A percentile compares a stretch with the other conserved stretches of the same genome.
Evolutionary conservation across 2,888 invertebrate species (phyloP).

Genomic region (Auanema sp.): DNA sequence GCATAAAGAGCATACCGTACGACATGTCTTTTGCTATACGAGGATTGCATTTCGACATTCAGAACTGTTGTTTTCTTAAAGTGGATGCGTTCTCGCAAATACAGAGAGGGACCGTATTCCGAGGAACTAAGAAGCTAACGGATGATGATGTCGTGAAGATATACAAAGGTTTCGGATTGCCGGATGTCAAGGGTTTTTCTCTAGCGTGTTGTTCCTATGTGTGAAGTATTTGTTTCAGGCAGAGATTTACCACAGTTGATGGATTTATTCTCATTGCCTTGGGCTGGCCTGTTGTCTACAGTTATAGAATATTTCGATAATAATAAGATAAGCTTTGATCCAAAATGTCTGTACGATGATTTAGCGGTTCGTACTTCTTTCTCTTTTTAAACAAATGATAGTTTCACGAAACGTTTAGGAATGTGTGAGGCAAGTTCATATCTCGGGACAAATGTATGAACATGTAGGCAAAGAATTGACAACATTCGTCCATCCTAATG

Average conservation of each 20-base stretch:
- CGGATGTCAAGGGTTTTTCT: slow-evolving; percentile 29
- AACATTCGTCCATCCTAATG: slow-evolving; percentile 57
- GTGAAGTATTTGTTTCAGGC: slow-evolving; percentile 14
- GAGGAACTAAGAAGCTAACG: slow-evolving; percentile 31
- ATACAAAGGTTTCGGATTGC: slow-evolving; percentile 72
- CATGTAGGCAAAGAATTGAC: slow-evolving; percentile 34
- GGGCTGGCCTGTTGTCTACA: slow-evolving; percentile 79
- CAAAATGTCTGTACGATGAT: slow-evolving; percentile 91
- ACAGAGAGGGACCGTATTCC: slow-evolving; percentile 73
- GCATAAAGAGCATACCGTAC: slow-evolving; percentile 79
- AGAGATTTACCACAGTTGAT: slow-evolving; percentile 82
- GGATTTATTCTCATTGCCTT: slow-evolving; percentile 90
- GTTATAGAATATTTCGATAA: slow-evolving; percentile 88
- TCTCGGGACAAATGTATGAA: slow-evolving; percentile 50
- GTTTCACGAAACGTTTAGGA: slow-evolving; percentile 26
- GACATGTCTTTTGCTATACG: slow-evolving; percentile 91
- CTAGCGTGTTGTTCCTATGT: no score
- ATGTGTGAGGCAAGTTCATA: slow-evolving; percentile 40
- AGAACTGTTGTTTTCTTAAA: slow-evolving; percentile 88
- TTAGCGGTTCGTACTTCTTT: slow-evolving; percentile 75
- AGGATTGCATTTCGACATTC: slow-evolving; percentile 96
- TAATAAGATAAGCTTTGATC: slow-evolving; percentile 88
- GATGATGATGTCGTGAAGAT: slow-evolving; percentile 66
- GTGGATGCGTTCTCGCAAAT: slow-evolving; percentile 94
- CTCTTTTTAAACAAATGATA: background rate